These are phyloP conservation scores for Esox lucius DNA, from an alignment of 2,797 vertebrate genomes.

Conservation along the genomic window DNA sequence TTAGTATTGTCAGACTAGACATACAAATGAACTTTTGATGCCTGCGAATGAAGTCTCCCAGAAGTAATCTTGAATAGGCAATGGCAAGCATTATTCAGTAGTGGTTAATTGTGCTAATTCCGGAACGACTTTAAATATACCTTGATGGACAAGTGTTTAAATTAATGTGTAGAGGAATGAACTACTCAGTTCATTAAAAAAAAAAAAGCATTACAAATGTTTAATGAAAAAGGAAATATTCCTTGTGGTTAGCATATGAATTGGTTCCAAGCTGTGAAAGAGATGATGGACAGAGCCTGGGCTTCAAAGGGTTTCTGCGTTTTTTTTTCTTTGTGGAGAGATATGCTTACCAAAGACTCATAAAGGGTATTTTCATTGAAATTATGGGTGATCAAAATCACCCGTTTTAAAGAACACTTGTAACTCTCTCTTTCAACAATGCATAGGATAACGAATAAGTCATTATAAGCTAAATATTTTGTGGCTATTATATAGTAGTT, in stretches of 20 bases:
- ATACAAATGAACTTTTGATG: conserved; percentile 46
- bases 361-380: too few species aligned
- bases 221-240: conserved; percentile 61
- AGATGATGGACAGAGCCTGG: conserved; percentile 34
- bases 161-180: conserved; percentile 47
- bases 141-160: conserved; percentile 49
- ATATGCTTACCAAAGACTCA: too few species aligned
- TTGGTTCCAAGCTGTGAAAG: conserved; percentile 31
- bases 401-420: too few species aligned
- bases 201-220: conserved; percentile 60
- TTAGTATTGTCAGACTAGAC: conserved; percentile 44
- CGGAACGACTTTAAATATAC: conserved; percentile 34
- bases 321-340: too few species aligned
- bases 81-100: conserved; percentile 50
- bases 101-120: conserved; percentile 63
- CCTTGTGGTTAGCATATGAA: conserved; percentile 49
- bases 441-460: too few species aligned
- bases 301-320: too few species aligned
- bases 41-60: conserved; percentile 49
- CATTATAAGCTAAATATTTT: too few species aligned
- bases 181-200: conserved; percentile 31
- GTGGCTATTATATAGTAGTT: too few species aligned
- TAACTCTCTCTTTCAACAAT: too few species aligned
- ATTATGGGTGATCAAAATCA: too few species aligned
- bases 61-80: conserved; percentile 42